Base-by-base conservation (phyloP, 1,140 invertebrate genomes). In the Chlorops oryzae region DNA sequence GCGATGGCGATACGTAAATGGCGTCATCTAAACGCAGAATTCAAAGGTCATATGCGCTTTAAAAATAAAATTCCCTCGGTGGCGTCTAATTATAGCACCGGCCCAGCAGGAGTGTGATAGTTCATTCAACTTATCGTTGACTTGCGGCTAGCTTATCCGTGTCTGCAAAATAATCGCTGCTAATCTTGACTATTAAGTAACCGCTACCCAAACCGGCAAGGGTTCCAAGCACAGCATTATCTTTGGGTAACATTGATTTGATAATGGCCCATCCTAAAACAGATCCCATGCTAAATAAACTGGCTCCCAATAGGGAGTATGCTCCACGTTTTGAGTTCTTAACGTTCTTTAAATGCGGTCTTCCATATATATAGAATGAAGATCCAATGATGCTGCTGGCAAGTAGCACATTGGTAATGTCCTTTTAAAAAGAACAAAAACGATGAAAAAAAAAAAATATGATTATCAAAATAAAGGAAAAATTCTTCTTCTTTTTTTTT, bases 221-320 rank as follows among this genome's bases (percentile, higher is more conserved):
- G 1, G 81, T 82, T 37, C 65, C 65, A 1, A 81, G 75, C n/a
- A 76, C 60, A 7, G 76, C 61, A 35, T 81, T 76, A 62, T 81
- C 84, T 54, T 78, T 74, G 5, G 85, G 84, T 23, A 86, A 57
- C 25, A 84, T 61, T 17, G 81, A 83, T 58, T 84, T 76, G 21
- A 85, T 70, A 21, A 88, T 77, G 2, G 85, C 85, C 82, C 84
- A 87, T 23, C 80, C 71, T 4, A 88, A 69, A 5, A 88, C 80
- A 1, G 84, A 86, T 18, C 86, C 85, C 63, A 88, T 80, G 46
- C 81, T 84, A 59, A 87, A 80, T 15, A 86, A 73, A 5, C 81
- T 58, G 27, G 81, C 78, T 15, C 83, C 83, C 54, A 82, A 77
- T n/a, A 76, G 58, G 64, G 83, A 81, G 77, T 83, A 63, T 67